Evolutionary conservation across 2,888 invertebrate species (phyloP), one percentile per base, ranked within the genome.

Genomic region (Dryobota labecula): DNA sequence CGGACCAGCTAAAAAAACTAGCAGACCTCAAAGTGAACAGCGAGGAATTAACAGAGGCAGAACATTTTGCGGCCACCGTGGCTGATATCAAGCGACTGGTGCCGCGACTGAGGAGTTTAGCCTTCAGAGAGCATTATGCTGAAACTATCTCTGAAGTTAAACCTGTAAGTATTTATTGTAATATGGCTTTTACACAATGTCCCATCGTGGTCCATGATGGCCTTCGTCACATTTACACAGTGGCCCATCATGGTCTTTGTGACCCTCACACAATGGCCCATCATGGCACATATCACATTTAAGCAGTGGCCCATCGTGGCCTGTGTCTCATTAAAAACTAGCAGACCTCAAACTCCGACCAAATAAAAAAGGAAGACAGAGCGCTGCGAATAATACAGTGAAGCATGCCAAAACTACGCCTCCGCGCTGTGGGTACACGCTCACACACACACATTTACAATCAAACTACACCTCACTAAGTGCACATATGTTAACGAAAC

Each of bases 21-120:
- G 97, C 98, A 41, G 98, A 98, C 77, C 96, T 98, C 78, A 98
- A 98, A 88, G 97, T 97, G 74, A 96, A 97, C 27, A 98, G 98
- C 88, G 94, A 94, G 3, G 98, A 98, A 18, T 93, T 99, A 75
- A 98, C 98, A 0, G 99, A 99, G 84, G 99, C 99, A 0, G 99
- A 99, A 91, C 99, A 98, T 92, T 99, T 99, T 94, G 98, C 98
- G 63, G 98, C 99, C 0, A 98, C 98, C 41, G 97, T 99, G 87
- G 98, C 98, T 0, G 98, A 98, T 88, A 97, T 99, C 24, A 99
- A 99, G 93, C 96, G 99, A 13, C 95, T 99, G 13, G 96, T 97
- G 72, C 98, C 99, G 0, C 96, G 99, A 45, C 93, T 99, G 67
- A 97, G 98, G 88, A 99, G 99, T 72, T 96, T 99, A 68, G 98